These are phyloP conservation scores for Clarias macrocephalus DNA, from an alignment of 2,113 vertebrate genomes.

Conservation along the genomic window DNA sequence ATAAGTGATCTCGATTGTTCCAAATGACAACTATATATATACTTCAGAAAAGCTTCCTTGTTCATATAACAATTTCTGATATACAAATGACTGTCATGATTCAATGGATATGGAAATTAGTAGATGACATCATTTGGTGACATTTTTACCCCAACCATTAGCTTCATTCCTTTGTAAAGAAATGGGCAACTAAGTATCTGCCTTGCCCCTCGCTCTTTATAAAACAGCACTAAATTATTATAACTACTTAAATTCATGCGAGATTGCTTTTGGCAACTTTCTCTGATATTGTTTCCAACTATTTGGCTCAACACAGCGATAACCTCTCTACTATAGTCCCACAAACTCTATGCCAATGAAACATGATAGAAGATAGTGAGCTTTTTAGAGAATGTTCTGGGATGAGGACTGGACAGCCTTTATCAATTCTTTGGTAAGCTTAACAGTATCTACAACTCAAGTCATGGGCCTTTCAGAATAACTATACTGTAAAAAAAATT, in stretches of 20 bases:
- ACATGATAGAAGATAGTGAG: neutral
- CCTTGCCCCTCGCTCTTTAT: neutral
- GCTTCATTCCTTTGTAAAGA: neutral
- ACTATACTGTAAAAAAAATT: no score
- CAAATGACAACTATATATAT: neutral
- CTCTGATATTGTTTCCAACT: neutral
- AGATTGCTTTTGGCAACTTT: conserved; percentile 3
- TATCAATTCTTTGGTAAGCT: neutral
- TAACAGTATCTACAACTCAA: no score
- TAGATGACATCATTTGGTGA: neutral
- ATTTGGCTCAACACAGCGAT: neutral
- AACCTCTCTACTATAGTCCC: neutral
- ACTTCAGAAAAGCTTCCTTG: neutral
- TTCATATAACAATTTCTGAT: neutral
- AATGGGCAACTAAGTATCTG: neutral
- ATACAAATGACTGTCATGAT: neutral
- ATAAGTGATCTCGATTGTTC: neutral
- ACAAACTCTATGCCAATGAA: neutral
- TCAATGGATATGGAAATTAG: neutral
- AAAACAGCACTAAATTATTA: conserved; percentile 6
- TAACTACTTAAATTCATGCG: conserved; percentile 12
- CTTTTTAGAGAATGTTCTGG: neutral
- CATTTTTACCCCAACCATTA: neutral
- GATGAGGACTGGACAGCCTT: neutral
- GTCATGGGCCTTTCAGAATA: neutral